Percentiles rank a stretch among this genome's conserved stretches.
Evolutionary conservation across 2,888 invertebrate genomes (phyloP).

Genomic region (Temnothorax unifasciatus): DNA sequence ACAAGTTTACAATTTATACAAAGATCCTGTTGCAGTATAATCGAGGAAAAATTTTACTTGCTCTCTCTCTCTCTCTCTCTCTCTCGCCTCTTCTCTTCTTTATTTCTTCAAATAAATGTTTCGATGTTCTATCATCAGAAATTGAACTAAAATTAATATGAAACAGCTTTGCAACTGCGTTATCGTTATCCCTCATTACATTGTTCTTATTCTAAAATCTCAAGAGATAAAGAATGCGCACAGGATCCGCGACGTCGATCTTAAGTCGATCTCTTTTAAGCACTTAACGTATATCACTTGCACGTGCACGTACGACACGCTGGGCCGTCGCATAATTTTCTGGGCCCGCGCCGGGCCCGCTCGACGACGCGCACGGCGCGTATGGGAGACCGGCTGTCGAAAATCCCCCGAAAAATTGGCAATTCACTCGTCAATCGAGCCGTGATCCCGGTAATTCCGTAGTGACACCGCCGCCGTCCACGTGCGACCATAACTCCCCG

Average conservation of each 20-base stretch:
- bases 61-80: background rate
- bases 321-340: conserved; percentile 35
- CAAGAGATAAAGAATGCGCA: background rate
- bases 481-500: conserved; percentile 81
- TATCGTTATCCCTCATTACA: background rate
- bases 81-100: background rate
- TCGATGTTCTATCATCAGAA: background rate
- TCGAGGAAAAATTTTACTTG: background rate
- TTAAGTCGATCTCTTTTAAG: conserved; percentile 26
- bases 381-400: conserved; percentile 14
- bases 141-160: conserved; percentile 7
- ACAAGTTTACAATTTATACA: conserved; percentile 5
- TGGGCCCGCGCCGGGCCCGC: conserved; percentile 17
- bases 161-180: background rate
- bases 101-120: background rate
- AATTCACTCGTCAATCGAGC: conserved; percentile 50
- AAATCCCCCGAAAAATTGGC: conserved; percentile 47
- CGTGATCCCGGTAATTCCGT: conserved; percentile 69
- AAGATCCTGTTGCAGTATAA: background rate
- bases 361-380: conserved; percentile 16
- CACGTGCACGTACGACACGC: conserved; percentile 42
- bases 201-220: background rate
- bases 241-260: conserved; percentile 11
- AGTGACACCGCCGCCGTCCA: conserved; percentile 75
- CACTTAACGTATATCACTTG: background rate